Evolutionary conservation across 2,113 vertebrate species (phyloP), one percentile per base, ranked within the genome.

Genomic region (Tympanuchus pallidicinctus): DNA sequence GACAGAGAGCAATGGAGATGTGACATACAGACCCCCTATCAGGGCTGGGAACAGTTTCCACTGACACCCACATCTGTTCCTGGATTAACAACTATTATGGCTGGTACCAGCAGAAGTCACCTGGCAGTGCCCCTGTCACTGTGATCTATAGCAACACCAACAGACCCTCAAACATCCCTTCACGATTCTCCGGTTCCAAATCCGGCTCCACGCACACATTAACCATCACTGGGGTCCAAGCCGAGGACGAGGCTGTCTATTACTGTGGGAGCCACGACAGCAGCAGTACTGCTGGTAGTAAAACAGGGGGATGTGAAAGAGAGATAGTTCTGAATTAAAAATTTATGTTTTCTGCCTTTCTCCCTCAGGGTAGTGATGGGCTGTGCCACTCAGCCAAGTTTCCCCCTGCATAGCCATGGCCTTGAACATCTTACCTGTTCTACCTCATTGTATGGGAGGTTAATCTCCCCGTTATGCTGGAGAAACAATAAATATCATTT

Each of bases 201-300:
- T 85, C 81, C 7, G 76, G 76, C 13, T 50, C 45, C 45, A 86
- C 30, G 0, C 42, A 1, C 80, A 78, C 69, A 1, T 66, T 91
- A 40, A 91, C 54, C 64, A 88, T 92, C 86, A 17, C 45, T 36
- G 76, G 67, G 8, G 64, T 66, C 34, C 34, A 91, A 40, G 34
- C 63, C 4, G 57, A 54, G 15, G 52, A 54, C 5, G 27, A 91
- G 73, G 69, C 74, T 27, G 56, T 48, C 30, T 91, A 91, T 32
- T 72, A n/a, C 72, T 94, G 82, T 69, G 63, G 43, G 30, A 8
- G 19, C 36, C 15, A 3, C 0, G 38, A 61, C 5, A 4, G 64
- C 28, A 27, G 36, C 45, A 40, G 3, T 2, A 0, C 2, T 67
- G 6, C 28, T 56, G 28, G 6, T 4, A 8, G 18, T 34, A 15